Evolutionary conservation across 2,797 vertebrate genomes (phyloP), one percentile per base, ranked within the genome.

Genomic region (Lacerta viridis): DNA sequence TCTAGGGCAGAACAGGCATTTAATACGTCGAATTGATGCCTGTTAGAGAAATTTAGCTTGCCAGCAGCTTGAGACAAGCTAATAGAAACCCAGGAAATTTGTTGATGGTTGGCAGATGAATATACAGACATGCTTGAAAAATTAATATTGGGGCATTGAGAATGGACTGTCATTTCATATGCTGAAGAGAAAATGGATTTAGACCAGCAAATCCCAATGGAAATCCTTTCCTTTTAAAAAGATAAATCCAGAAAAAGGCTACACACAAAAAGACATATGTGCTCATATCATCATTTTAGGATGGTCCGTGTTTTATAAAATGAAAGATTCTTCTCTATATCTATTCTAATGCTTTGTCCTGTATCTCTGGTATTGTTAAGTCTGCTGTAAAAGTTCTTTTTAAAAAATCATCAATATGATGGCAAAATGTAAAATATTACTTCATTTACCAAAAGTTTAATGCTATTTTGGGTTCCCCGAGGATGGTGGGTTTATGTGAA

Each of bases 41-140:
- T 93, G 90, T 95, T 97, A 96, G 93, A 97, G 94, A 96, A 97
- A 97, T 97, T 95, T 94, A 95, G 94, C 94, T 97, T 95, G 95
- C 96, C 94, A 96, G 95, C 90, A 95, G 90, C 95, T 96, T 95
- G 95, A 93, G 94, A 96, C 93, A 96, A 96, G 94, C 94, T 96
- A 96, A 97, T 96, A 90, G 87, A 96, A 97, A 97, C 96, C 84
- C 84, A 95, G 94, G 96, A 97, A 96, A 96, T 96, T 94, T 93
- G 94, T 87, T 94, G 93, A 96, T 91, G 85, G 89, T 89, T 96
- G 94, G 94, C 93, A 95, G 93, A 96, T 94, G 91, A 96, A 96
- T 96, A 95, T 91, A 95, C 89, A 94, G 93, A 91, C 91, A 93
- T 88, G 88, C 91, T 92, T 94, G 61, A 95, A 68, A 97, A 97